Base-by-base conservation (phyloP, 2,797 vertebrate species). In the Philypnodon macrostomus region DNA sequence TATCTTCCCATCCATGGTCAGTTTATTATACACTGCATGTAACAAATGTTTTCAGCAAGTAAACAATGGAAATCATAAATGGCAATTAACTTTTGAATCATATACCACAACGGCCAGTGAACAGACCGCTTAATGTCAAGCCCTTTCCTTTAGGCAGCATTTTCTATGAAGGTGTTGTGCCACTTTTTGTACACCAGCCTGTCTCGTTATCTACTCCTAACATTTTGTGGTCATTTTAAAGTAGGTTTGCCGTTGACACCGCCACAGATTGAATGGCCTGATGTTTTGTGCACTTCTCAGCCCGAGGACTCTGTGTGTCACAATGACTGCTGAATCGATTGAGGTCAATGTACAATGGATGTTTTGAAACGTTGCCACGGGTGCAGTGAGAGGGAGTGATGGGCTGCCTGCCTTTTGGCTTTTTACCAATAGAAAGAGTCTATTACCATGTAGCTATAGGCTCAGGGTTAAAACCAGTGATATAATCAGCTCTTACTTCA, bases 281-380 rank as follows among this genome's bases (percentile, higher is more conserved):
- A 40, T 24, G 46, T 39, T 63, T 54, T 14, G 40, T 31, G 52
- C 29, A 44, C 33, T 37, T 7, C 6, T 16, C 10, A 4, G 42
- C 63, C 48, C 13, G 11, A 32, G 53, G 62, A 44, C 44, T 35
- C 34, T 7, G 37, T 38, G 38, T 48, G 41, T 66, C 48, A 68
- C 56, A 64, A 59, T 63, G 53, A 63, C 49, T 46, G 48, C 42
- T 54, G 50, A 38, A 59, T 61, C 39, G 46, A 80, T 81, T 58
- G 30, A 72, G 75, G 74, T 85, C 79, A 68, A 73, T 78, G 73
- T 64, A 74, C 71, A 79, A 73, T 51, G 23, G 50, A 21, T 77
- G 77, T 71, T 73, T 61, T 75, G 38, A 73, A 77, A 68, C 7
- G n/a, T 27, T n/a, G 33, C 36, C 69, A 48, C 1, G 44, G 65